Conservation (phyloP, 2,113 vertebrate genomes). For the Crotalus horridus region DNA sequence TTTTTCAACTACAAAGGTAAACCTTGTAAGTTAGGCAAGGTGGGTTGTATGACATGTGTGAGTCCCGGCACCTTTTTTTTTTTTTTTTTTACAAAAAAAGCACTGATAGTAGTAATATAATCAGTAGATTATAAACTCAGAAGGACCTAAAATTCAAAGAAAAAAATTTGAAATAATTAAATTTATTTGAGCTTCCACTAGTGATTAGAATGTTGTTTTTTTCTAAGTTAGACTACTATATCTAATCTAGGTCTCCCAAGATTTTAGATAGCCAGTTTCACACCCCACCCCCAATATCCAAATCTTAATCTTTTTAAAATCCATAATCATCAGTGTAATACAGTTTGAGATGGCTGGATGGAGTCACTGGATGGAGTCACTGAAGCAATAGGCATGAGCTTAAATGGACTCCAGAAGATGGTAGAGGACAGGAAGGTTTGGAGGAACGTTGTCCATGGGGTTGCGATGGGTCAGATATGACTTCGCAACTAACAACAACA, state of each 20-base stretch:
- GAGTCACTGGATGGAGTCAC: too few relatives aligned
- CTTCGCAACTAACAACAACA: too few relatives aligned
- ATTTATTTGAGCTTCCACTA: not conserved
- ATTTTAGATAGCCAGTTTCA: not conserved
- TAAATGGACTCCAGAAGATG: too few relatives aligned
- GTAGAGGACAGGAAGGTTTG: too few relatives aligned
- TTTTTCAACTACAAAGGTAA: too few relatives aligned
- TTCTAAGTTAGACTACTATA: not conserved
- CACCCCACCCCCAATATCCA: not conserved
- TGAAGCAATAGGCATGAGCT: too few relatives aligned
- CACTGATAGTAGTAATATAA: not conserved
- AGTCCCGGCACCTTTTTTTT: too few relatives aligned
- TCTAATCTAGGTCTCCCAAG: not conserved
- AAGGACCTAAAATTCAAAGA: not conserved
- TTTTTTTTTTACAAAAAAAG: too few relatives aligned
- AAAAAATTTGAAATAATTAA: not conserved
- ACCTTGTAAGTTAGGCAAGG: too few relatives aligned
- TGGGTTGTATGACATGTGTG: too few relatives aligned
- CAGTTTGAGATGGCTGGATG: not conserved
- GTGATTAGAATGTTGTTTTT: not conserved
- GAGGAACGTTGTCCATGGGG: too few relatives aligned
- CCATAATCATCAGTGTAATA: not conserved
- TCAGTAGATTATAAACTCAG: slow-evolving; percentile 12
- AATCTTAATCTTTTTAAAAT: not conserved
- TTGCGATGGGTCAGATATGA: too few relatives aligned